Base-by-base conservation (phyloP, 2,888 invertebrate species). In the Lissocephala sabroskyi region DNA sequence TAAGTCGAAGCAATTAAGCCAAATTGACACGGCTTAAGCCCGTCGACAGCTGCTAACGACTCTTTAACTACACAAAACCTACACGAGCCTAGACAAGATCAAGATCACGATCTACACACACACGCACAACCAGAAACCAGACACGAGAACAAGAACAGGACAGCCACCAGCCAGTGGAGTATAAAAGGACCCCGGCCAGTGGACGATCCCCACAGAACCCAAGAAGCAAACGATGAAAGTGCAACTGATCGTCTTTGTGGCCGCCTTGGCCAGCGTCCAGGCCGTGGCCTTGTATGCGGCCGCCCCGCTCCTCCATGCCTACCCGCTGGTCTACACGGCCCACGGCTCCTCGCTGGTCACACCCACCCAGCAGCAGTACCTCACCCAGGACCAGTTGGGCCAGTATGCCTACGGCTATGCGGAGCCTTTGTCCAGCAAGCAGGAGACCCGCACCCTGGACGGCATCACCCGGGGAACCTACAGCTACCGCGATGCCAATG, bases 321-420 rank as follows among this genome's bases (percentile, higher is more conserved):
- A 79, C 47, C 81, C 80, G 1, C 62, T 61, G 18, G 50, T 62
- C 4, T 80, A 81, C 36, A 52, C 77, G 43, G 61, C 78, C 1
- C 77, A 76, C 41, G 70, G 76, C n/a, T 76, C 82, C 2, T 70
- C 80, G 0, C 41, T 81, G 48, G 57, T 77, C 2, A 79, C 81
- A 30, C 86, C 86, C 49, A 80, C 85, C 13, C 82, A 86, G 57
- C 84, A 83, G 37, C 86, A 86, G 71, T 89, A 87, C 77, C 88
- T 89, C 74, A 83, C 87, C 16, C 90, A 90, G 80, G 88, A 90
- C 78, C 86, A 86, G 40, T 80, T 87, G 37, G 90, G 90, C 1
- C 89, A 89, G 74, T 89, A 89, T 79, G 84, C 86, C 17, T 90
- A 89, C 68, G 89, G 89, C 19, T 89, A 90, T 80, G 79, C 86